Percentiles rank a stretch among this genome's conserved stretches.
Evolutionary conservation across 2,113 vertebrate genomes (phyloP).

Genomic region (Ploceus nigricollis): DNA sequence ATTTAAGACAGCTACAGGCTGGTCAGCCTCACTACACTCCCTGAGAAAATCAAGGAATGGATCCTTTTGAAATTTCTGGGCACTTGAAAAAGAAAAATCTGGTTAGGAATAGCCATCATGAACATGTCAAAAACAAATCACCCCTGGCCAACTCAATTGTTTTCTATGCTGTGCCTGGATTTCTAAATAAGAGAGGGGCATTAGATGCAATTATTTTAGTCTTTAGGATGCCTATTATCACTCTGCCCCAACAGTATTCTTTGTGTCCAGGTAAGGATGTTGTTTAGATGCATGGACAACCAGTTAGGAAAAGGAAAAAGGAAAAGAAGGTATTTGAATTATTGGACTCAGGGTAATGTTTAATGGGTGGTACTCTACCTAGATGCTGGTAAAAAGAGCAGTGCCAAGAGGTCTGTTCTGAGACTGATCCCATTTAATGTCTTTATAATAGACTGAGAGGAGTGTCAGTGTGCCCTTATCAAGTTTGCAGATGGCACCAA

Average conservation of each 20-base stretch:
- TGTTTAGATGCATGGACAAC: background rate
- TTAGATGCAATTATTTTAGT: background rate
- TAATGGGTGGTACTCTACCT: background rate
- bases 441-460: background rate
- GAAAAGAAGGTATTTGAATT: rapidly evolving
- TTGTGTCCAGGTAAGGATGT: background rate
- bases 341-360: background rate
- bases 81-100: background rate
- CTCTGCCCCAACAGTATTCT: background rate
- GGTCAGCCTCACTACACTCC: background rate
- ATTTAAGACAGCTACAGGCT: background rate
- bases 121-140: background rate
- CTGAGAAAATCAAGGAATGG: background rate
- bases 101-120: background rate
- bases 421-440: background rate
- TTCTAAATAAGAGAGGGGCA: background rate
- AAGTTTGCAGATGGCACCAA: background rate
- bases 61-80: background rate
- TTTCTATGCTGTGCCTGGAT: background rate
- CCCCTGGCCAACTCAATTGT: background rate
- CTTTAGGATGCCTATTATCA: background rate
- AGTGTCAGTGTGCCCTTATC: background rate
- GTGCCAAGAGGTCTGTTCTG: background rate
- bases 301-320: background rate
- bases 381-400: background rate